Percentiles rank a stretch among this genome's conserved stretches.
Evolutionary conservation across 2,113 vertebrate species (phyloP).

Genomic region (Emydura subglobosa): DNA sequence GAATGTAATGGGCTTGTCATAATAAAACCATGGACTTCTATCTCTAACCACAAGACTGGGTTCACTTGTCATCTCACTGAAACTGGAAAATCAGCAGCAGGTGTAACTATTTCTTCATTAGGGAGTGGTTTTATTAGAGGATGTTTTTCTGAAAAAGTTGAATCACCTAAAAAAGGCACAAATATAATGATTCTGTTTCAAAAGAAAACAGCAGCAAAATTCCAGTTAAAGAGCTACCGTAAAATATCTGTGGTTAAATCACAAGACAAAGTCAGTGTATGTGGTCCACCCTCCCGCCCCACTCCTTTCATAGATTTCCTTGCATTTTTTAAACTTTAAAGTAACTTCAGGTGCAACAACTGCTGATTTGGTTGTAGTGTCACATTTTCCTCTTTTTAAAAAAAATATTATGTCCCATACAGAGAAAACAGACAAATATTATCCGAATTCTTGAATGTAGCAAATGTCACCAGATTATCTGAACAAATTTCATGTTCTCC

Average conservation of each 20-base stretch:
- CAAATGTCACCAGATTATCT: not conserved
- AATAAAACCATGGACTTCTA: constrained; percentile 54
- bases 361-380: not conserved
- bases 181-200: not conserved
- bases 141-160: not conserved
- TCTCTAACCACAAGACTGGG: not conserved
- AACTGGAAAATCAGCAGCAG: not conserved
- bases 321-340: not conserved
- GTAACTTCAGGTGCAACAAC: not conserved
- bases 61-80: not conserved
- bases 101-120: not conserved
- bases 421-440: not conserved
- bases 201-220: not conserved
- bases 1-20: constrained; percentile 74
- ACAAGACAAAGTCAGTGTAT: not conserved
- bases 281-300: not conserved
- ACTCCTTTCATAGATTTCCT: not conserved
- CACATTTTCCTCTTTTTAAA: not conserved
- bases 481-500: not conserved
- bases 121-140: not conserved
- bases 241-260: not conserved
- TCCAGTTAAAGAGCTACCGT: not conserved
- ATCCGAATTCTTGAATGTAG: not conserved
- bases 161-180: not conserved
- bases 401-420: not conserved